Base-by-base conservation (phyloP, 2,888 invertebrate genomes). In the Lepidocyrtinus sp. region DNA sequence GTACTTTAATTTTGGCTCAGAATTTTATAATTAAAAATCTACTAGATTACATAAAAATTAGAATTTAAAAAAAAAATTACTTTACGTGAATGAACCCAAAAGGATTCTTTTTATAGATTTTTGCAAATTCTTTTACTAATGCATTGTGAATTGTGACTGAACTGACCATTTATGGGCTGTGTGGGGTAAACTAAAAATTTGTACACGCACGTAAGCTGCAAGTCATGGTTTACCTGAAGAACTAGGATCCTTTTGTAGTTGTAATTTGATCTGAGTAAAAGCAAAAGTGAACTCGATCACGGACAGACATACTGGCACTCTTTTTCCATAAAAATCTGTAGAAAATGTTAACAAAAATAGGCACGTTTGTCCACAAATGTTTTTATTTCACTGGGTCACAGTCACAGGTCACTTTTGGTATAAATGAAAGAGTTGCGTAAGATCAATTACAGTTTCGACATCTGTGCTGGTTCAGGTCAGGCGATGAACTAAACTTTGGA, bases 221-320 rank as follows among this genome's bases (percentile, higher is more conserved):
- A 50, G 15, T 50, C 50, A 50, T 50, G 50, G 12, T 17, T 50
- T 50, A 50, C 50, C 50, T 50, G 50, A 50, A 50, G 15, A 50
- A 50, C 12, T 50, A 1, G 50, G 15, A 12, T 50, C n/a, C n/a
- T n/a, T n/a, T n/a, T 12, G 50, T 17, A 50, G 12, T 50, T 2
- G 15, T 50, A 50, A 50, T n/a, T 17, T 2, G 15, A 50, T 50
- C 50, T 50, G 50, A 50, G 50, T 50, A 50, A 50, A 50, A 50
- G 17, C 50, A 50, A 50, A 50, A 50, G 50, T 50, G 50, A 50
- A 50, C 50, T 50, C 50, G 50, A 50, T 50, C 50, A 50, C 50
- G 50, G 50, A 50, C 50, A 50, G 50, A 50, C 50, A 50, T 50
- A 50, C 50, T 50, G 36, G 50, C 50, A 50, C 50, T 50, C 12